Conservation (phyloP, 2,113 vertebrate species). For the Microcebus murinus region DNA sequence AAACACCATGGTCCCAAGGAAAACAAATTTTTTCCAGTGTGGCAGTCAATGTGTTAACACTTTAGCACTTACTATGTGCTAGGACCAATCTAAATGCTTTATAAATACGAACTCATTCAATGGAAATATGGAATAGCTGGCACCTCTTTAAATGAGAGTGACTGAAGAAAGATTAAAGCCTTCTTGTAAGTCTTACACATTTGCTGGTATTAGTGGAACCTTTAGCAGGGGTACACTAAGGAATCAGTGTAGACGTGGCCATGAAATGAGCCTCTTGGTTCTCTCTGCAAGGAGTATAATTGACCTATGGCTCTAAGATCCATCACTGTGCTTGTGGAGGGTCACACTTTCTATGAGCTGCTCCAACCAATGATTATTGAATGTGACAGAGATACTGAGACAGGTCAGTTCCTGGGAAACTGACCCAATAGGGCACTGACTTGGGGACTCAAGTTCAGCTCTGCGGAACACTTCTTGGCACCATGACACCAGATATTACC, state of each 20-base stretch:
- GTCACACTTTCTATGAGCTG: neutral
- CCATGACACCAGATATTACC: neutral
- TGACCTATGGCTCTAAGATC: neutral
- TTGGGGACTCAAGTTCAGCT: neutral
- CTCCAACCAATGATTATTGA: neutral
- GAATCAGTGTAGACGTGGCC: neutral
- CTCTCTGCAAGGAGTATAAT: neutral
- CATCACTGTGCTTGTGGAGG: neutral
- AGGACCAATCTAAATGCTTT: neutral
- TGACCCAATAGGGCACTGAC: neutral
- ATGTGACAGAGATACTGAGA: neutral
- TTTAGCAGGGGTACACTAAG: neutral
- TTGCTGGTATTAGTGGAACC: neutral
- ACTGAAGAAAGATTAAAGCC: neutral
- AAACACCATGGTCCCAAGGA: no score
- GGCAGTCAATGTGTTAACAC: neutral
- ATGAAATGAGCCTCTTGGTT: neutral
- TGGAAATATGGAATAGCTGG: neutral
- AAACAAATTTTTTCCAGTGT: no score
- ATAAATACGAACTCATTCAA: neutral
- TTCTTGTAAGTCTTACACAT: neutral
- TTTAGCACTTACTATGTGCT: neutral
- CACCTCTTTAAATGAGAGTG: neutral
- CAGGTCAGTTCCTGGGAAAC: neutral
- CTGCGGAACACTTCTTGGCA: neutral